Percentiles rank a stretch among this genome's conserved stretches.
These are phyloP conservation scores for Samia ricini DNA, from an alignment of 1,140 invertebrate species.

Conservation along the genomic window DNA sequence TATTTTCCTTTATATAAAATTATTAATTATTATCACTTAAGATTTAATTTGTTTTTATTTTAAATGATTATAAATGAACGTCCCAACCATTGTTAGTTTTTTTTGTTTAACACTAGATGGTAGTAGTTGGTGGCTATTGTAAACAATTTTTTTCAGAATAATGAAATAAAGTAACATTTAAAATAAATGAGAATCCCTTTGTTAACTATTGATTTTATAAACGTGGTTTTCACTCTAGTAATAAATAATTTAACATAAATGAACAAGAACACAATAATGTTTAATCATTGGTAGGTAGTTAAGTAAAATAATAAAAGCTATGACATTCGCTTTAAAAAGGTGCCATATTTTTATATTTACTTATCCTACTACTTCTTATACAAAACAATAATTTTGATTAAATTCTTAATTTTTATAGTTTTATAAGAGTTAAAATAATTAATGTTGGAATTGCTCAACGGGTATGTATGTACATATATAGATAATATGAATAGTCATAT, in stretches of 20 bases:
- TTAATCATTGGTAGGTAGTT: neutral
- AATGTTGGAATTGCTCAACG: neutral
- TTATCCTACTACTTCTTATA: neutral
- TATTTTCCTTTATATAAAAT: neutral
- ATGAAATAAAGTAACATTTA: too few species aligned
- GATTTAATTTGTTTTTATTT: neutral
- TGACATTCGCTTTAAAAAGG: too few species aligned
- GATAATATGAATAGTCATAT: too few species aligned
- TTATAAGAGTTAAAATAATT: neutral
- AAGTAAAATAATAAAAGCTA: neutral
- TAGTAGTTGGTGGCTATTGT: neutral
- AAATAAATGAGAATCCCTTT: too few species aligned
- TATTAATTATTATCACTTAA: neutral
- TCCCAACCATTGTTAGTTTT: neutral
- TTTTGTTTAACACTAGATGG: neutral
- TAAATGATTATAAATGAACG: neutral
- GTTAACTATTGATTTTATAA: too few species aligned
- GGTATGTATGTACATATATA: too few species aligned
- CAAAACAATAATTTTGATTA: neutral
- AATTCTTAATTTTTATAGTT: neutral
- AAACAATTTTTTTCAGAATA: too few species aligned
- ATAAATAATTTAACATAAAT: too few species aligned
- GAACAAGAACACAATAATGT: too few species aligned
- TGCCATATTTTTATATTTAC: neutral
- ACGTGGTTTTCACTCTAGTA: too few species aligned